Evolutionary conservation across 2,888 invertebrate species (phyloP), one percentile per base, ranked within the genome.

Genomic region (Patella pellucida): DNA sequence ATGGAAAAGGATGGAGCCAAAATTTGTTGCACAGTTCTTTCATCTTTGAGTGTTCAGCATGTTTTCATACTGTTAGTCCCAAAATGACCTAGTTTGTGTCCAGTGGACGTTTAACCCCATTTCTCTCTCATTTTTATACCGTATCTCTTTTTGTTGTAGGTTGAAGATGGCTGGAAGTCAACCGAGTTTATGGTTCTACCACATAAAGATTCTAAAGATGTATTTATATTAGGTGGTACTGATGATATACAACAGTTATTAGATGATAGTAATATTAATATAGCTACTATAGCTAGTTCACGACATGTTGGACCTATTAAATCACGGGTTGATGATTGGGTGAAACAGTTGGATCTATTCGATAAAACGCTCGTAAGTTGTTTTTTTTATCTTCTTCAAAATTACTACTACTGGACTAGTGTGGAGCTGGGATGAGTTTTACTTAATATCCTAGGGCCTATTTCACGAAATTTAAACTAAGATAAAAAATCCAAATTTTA

Each of bases 201-300:
- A 0, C 95, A 97, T 91, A 95, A 95, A 86, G 96, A 97, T 82
- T 92, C 94, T 0, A 95, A 95, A 84, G 97, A 97, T 88, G 94
- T 96, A 0, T 97, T 93, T 86, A 94, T 97, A 52, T 91, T 97
- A 73, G 97, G 96, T 2, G 95, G 95, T 0, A 92, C 95, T 1
- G 97, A 97, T 84, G 97, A 97, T 83, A 92, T 97, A 51, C 96
- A 96, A 90, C 93, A 94, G 0, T 93, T 94, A 2, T 90, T 96
- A 3, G 97, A 97, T 87, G 97, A 97, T 88, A 95, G 95, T 85
- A 95, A 94, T 89, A 96, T 97, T 73, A 95, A 95, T 87, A 93
- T 97, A 62, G 94, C 95, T 83, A 97, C 97, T 0, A 96, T 97
- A 71, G 94, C 95, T 0, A 96, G 96, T 85, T 97, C 97, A 0